These are phyloP conservation scores for Dioctria rufipes DNA, from an alignment of 2,888 invertebrate species.

Conservation along the genomic window DNA sequence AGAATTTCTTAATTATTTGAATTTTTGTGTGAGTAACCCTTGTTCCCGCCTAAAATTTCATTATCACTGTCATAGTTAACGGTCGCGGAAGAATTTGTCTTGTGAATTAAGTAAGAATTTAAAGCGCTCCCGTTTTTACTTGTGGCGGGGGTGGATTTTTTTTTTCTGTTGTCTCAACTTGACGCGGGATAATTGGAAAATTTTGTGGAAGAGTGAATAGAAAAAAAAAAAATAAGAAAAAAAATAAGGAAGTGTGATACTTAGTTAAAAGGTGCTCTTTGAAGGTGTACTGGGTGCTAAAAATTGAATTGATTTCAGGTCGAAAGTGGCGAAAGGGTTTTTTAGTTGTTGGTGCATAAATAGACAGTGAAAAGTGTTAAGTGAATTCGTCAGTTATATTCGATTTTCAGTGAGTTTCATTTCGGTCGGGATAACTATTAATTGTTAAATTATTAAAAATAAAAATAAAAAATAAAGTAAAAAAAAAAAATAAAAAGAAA, in stretches of 20 bases:
- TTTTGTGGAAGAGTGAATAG: background rate
- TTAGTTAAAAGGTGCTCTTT: background rate
- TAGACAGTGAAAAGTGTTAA: conserved; percentile 30
- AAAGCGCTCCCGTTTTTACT: background rate
- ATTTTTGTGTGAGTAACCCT: background rate
- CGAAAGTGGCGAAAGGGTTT: background rate
- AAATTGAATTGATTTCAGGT: background rate
- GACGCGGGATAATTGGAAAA: background rate
- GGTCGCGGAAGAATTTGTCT: background rate
- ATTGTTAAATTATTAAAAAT: conserved; percentile 12
- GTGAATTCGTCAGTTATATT: background rate
- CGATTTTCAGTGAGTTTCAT: conserved; percentile 22
- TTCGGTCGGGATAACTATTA: background rate
- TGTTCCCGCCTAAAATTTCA: background rate
- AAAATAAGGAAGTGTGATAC: too few species aligned
- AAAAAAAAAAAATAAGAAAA: background rate
- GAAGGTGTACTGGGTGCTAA: background rate
- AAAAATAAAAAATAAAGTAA: background rate
- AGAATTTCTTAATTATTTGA: conserved; percentile 1
- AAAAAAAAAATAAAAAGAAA: background rate
- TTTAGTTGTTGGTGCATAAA: background rate
- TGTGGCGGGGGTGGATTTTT: too few species aligned
- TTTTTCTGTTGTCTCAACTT: background rate
- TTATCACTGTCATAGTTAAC: too few species aligned
- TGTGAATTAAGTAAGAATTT: background rate